Conservation (phyloP, 2,113 vertebrate genomes). For the Paratilapia polleni region DNA sequence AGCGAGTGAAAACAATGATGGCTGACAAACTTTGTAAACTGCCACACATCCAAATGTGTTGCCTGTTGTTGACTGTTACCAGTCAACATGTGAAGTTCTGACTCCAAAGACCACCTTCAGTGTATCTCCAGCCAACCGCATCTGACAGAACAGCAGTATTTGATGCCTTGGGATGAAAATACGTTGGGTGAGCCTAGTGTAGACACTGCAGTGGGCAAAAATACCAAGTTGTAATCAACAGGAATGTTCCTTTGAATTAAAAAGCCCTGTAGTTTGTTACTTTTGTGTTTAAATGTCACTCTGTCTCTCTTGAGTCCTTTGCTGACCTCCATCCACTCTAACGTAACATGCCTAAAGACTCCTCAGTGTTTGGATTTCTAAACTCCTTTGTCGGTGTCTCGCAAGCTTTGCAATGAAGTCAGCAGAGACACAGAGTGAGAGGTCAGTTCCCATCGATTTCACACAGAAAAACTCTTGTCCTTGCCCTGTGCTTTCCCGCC, state of each 20-base stretch:
- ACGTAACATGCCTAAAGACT: neutral
- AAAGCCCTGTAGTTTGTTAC: neutral
- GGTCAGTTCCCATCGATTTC: conserved; percentile 39
- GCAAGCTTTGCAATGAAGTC: neutral
- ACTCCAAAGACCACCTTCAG: too few species aligned
- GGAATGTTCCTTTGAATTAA: neutral
- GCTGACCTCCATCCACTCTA: neutral
- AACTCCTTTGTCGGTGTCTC: neutral
- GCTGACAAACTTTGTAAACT: too few species aligned
- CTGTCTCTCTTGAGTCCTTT: neutral
- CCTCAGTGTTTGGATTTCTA: conserved; percentile 13
- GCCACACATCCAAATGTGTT: too few species aligned
- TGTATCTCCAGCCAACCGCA: too few species aligned
- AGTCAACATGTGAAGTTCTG: too few species aligned
- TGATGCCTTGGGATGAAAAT: neutral
- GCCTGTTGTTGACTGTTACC: too few species aligned
- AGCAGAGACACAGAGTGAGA: neutral
- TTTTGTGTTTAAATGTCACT: neutral
- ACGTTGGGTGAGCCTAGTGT: neutral
- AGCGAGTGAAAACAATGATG: too few species aligned
- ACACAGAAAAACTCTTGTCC: conserved; percentile 20
- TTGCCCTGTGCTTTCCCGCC: neutral
- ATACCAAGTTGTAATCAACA: neutral
- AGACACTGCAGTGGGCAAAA: neutral
- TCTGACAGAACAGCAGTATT: neutral